Evolutionary conservation across 2,113 vertebrate species (phyloP).

Genomic region (Vimba vimba): DNA sequence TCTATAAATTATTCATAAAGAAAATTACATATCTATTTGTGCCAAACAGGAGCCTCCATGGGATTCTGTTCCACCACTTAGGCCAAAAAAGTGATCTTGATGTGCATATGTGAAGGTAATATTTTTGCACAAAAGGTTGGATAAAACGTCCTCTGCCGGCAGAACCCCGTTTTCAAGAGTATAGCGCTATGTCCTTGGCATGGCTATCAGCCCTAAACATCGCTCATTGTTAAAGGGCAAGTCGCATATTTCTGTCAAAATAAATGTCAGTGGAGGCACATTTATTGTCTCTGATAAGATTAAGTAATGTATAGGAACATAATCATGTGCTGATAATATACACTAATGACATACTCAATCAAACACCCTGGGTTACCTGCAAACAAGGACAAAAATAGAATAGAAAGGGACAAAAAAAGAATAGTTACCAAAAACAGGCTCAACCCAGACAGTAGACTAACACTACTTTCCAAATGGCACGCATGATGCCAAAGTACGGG

Average conservation of each 20-base stretch:
- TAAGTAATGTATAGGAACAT: neutral
- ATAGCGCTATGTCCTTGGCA: slow-evolving; percentile 7
- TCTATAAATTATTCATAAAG: slow-evolving; percentile 64
- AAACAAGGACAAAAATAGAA: slow-evolving; percentile 11
- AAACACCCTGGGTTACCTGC: neutral
- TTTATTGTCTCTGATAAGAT: slow-evolving; percentile 37
- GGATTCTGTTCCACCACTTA: neutral
- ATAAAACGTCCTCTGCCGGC: neutral
- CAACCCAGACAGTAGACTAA: neutral
- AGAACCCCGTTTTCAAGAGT: neutral
- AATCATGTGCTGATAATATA: slow-evolving; percentile 21
- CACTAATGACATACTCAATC: slow-evolving; percentile 26
- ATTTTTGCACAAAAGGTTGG: neutral
- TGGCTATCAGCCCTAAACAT: neutral
- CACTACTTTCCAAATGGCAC: neutral
- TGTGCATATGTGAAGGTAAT: neutral
- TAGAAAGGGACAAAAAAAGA: neutral
- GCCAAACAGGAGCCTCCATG: neutral
- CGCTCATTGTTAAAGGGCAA: slow-evolving; percentile 28
- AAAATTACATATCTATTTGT: slow-evolving; percentile 59
- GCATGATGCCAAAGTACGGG: neutral
- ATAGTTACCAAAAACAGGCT: neutral
- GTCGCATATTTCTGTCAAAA: slow-evolving; percentile 43
- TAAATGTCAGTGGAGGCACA: slow-evolving; percentile 33
- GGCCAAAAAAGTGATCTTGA: neutral